Conservation (phyloP, 2,797 vertebrate genomes). For the Eulemur mongoz region DNA sequence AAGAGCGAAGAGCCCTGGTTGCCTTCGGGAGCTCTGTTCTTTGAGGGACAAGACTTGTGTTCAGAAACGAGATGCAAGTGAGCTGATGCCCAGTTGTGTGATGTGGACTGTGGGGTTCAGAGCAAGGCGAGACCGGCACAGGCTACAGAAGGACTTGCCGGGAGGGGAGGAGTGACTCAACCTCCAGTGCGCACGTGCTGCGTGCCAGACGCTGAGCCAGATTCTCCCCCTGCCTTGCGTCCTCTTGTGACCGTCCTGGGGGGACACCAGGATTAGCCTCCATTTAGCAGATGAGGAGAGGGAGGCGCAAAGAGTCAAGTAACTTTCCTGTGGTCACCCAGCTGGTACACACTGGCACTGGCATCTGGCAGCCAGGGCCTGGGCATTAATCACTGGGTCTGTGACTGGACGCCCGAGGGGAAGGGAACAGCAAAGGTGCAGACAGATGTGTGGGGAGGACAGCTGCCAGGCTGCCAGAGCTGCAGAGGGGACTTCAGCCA, state of each 20-base stretch:
- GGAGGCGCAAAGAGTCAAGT: not conserved
- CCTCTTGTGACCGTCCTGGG: not conserved
- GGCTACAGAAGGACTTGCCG: not conserved
- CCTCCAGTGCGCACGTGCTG: not conserved
- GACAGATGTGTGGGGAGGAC: conserved; percentile 25
- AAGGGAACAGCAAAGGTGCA: too few species aligned
- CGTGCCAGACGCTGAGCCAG: not conserved
- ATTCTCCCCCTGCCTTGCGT: not conserved
- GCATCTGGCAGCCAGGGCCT: not conserved
- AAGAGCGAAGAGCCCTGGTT: not conserved
- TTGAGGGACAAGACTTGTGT: not conserved
- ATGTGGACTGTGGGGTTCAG: not conserved
- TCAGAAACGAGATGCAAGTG: not conserved
- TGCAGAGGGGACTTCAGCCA: conserved; percentile 39
- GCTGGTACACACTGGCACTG: not conserved
- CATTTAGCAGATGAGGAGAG: not conserved
- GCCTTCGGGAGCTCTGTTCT: not conserved
- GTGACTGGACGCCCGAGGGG: not conserved
- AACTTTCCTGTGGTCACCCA: not conserved
- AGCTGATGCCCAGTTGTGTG: not conserved
- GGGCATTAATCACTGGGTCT: not conserved
- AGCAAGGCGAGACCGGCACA: not conserved
- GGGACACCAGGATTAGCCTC: not conserved
- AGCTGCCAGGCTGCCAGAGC: not conserved
- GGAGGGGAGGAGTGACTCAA: not conserved